A percentile compares a stretch with the other conserved stretches of the same genome.
These are phyloP conservation scores for Sminthurinus aureus DNA, from an alignment of 2,888 invertebrate species.

Conservation along the genomic window DNA sequence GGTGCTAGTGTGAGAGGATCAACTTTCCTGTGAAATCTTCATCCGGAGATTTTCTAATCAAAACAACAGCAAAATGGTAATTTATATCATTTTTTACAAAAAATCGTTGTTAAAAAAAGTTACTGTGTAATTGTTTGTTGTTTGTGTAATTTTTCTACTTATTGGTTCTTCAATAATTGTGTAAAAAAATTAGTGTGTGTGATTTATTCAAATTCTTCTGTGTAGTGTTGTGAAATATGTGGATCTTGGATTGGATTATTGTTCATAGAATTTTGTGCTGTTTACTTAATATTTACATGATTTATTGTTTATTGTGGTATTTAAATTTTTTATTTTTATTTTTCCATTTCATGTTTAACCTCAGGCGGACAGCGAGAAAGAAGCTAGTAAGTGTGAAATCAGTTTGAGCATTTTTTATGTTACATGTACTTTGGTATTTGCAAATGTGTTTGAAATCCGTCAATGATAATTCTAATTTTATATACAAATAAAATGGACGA, in stretches of 20 bases:
- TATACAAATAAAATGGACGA: too few relatives aligned
- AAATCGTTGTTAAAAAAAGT: not conserved
- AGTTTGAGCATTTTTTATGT: not conserved
- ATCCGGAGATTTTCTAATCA: constrained; percentile 13
- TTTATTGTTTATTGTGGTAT: not conserved
- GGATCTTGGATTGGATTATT: too few relatives aligned
- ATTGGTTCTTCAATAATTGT: too few relatives aligned
- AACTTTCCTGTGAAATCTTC: not conserved
- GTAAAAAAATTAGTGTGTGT: too few relatives aligned
- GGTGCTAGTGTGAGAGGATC: not conserved
- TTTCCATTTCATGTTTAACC: constrained; percentile 22
- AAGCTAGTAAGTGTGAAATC: constrained; percentile 48
- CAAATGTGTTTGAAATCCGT: too few relatives aligned
- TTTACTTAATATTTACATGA: not conserved
- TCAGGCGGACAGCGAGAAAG: constrained; percentile 54
- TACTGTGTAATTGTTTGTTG: too few relatives aligned
- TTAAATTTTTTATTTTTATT: not conserved
- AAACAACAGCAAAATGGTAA: constrained; percentile 18
- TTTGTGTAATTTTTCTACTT: too few relatives aligned
- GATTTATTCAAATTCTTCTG: too few relatives aligned
- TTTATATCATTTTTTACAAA: constrained; percentile 3
- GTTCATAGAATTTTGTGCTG: not conserved
- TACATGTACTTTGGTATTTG: too few relatives aligned
- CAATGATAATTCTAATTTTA: not conserved
- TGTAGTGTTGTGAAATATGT: too few relatives aligned